These are phyloP conservation scores for Melanotaenia duboulayi DNA, from an alignment of 2,113 vertebrate species.

Conservation along the genomic window DNA sequence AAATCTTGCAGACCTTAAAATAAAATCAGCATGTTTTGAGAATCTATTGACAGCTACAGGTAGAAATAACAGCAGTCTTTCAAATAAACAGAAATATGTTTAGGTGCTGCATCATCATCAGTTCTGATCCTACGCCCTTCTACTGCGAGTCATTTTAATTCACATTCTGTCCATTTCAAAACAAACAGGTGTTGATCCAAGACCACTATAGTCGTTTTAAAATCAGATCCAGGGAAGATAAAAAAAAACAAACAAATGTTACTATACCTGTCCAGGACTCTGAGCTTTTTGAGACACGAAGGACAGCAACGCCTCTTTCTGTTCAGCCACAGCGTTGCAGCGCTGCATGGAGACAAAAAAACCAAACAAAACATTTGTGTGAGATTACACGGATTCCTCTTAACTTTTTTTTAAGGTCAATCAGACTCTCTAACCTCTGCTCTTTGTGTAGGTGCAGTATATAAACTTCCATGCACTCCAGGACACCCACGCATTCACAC, in stretches of 20 bases:
- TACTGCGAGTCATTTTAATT: background rate
- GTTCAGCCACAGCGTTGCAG: slow-evolving; percentile 82
- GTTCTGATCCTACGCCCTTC: background rate
- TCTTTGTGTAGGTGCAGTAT: slow-evolving; percentile 10
- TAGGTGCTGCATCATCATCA: background rate
- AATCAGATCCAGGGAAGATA: background rate
- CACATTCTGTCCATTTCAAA: background rate
- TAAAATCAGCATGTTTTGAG: too few relatives aligned
- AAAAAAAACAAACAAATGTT: background rate
- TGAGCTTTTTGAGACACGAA: slow-evolving; percentile 77
- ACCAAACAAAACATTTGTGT: background rate
- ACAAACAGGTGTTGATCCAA: too few relatives aligned
- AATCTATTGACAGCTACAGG: too few relatives aligned
- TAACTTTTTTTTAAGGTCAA: background rate
- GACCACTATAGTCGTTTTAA: background rate
- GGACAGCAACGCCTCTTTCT: slow-evolving; percentile 78
- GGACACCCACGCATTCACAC: slow-evolving; percentile 6
- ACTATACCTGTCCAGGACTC: slow-evolving; percentile 84
- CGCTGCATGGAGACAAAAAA: slow-evolving; percentile 82
- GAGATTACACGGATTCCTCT: background rate
- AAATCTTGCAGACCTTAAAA: too few relatives aligned
- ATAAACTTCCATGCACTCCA: slow-evolving; percentile 13
- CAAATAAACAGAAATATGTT: background rate
- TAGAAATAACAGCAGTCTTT: background rate
- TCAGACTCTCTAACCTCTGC: slow-evolving; percentile 9